phyloP scores from a whole-genome alignment of 2,113 vertebrate genomes.

The Elgaria multicarinata region DNA sequence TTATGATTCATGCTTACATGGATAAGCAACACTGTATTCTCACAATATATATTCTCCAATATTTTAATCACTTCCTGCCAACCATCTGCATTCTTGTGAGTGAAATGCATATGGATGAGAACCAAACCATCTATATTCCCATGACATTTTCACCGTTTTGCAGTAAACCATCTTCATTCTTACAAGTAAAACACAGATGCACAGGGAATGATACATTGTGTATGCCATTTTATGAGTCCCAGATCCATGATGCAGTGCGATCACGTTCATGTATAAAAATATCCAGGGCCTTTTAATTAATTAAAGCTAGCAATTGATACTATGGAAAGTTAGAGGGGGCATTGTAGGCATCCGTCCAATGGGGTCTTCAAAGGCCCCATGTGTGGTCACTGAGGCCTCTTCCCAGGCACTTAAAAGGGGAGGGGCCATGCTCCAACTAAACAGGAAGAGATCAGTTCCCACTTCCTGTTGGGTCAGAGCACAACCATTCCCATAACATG shows the following conservation, averaged over 20 bases:
- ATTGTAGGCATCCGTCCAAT: not conserved
- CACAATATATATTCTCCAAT: slow-evolving; percentile 2
- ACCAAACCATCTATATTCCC: not conserved
- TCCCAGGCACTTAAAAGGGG: too few species aligned
- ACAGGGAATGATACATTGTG: not conserved
- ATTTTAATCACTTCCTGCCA: slow-evolving; percentile 19
- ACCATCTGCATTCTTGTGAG: slow-evolving; percentile 17
- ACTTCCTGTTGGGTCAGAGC: too few species aligned
- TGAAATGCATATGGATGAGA: slow-evolving; percentile 4
- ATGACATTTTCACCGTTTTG: not conserved
- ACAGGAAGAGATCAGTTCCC: not conserved
- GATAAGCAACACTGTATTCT: slow-evolving; percentile 7
- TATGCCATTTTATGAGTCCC: not conserved
- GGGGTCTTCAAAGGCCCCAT: too few species aligned
- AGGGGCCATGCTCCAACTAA: not conserved
- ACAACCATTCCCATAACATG: too few species aligned
- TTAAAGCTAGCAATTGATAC: not conserved
- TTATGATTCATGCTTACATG: not conserved
- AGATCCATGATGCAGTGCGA: slow-evolving; percentile 1
- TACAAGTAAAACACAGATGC: not conserved
- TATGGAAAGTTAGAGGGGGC: not conserved
- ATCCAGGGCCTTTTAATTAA: not conserved
- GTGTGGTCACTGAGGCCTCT: not conserved
- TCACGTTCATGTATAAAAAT: not conserved
- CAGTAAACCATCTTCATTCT: not conserved